Conservation (phyloP, 2,113 vertebrate genomes). For the Trichomycterus rosablanca region DNA sequence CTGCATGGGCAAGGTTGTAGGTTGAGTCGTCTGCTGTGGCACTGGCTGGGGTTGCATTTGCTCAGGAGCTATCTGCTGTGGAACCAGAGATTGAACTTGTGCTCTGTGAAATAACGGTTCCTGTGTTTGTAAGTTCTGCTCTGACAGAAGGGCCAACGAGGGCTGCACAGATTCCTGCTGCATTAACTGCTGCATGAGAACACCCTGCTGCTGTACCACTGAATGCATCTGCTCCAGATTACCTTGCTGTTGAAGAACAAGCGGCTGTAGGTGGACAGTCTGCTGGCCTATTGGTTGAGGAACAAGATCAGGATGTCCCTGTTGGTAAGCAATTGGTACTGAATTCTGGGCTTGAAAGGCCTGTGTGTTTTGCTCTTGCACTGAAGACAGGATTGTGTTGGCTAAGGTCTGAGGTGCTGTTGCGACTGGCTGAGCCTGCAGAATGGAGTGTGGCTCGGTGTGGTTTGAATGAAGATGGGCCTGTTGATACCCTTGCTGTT, state of each 20-base stretch:
- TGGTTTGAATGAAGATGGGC: conserved; percentile 42
- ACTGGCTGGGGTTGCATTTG: conserved; percentile 43
- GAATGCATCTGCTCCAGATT: conserved; percentile 38
- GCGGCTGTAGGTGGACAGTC: conserved; percentile 41
- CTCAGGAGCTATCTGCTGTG: conserved; percentile 49
- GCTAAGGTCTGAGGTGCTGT: conserved; percentile 12
- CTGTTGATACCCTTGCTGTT: conserved; percentile 36
- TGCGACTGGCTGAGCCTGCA: conserved; percentile 24
- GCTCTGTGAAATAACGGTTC: conserved; percentile 7
- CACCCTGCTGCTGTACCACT: conserved; percentile 23
- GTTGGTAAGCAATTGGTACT: conserved; percentile 42
- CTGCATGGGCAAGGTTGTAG: conserved; percentile 34
- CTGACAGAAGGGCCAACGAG: conserved; percentile 37
- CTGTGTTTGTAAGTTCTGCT: conserved; percentile 38
- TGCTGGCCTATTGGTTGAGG: conserved; percentile 49
- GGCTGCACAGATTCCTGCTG: conserved; percentile 24
- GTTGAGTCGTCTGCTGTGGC: conserved; percentile 48
- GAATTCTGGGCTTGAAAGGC: conserved; percentile 41
- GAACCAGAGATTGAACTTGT: conserved; percentile 19
- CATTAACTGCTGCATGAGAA: conserved; percentile 2
- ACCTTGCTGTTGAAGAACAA: conserved; percentile 45
- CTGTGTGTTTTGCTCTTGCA: conserved; percentile 35
- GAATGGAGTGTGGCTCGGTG: conserved; percentile 47
- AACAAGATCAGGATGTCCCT: conserved; percentile 44
- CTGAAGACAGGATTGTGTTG: conserved; percentile 41